These are phyloP conservation scores for Anhinga anhinga DNA, from an alignment of 2,113 vertebrate species.

Conservation along the genomic window DNA sequence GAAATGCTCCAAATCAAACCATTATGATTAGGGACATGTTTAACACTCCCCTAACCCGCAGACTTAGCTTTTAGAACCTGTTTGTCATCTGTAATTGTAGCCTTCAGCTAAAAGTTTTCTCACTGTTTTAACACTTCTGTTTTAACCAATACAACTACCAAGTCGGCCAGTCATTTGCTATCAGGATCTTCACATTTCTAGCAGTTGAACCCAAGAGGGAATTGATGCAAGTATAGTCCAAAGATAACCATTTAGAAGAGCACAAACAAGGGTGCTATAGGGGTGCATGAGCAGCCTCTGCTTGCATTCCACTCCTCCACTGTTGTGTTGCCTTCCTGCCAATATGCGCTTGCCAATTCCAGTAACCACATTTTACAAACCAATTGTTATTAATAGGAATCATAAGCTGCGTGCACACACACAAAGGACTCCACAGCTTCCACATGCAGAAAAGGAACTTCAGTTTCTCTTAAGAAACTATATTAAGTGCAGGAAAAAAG, in stretches of 20 bases:
- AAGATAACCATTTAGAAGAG: neutral
- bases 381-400: neutral
- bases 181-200: neutral
- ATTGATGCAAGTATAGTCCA: neutral
- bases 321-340: neutral
- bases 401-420: neutral
- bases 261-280: neutral
- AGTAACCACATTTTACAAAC: conserved; percentile 9
- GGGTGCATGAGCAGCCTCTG: neutral
- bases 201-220: neutral
- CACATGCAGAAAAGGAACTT: neutral
- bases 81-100: neutral
- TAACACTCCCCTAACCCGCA: neutral
- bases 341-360: neutral
- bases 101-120: neutral
- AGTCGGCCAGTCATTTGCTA: neutral
- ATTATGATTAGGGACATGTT: neutral
- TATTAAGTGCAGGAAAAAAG: neutral
- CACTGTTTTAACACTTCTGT: neutral
- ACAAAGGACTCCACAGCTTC: neutral
- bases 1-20: neutral
- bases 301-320: neutral
- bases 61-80: neutral
- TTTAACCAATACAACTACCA: neutral
- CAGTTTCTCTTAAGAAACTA: neutral